Evolutionary conservation across 2,113 vertebrate species (phyloP).

Genomic region (Pitta sordida): DNA sequence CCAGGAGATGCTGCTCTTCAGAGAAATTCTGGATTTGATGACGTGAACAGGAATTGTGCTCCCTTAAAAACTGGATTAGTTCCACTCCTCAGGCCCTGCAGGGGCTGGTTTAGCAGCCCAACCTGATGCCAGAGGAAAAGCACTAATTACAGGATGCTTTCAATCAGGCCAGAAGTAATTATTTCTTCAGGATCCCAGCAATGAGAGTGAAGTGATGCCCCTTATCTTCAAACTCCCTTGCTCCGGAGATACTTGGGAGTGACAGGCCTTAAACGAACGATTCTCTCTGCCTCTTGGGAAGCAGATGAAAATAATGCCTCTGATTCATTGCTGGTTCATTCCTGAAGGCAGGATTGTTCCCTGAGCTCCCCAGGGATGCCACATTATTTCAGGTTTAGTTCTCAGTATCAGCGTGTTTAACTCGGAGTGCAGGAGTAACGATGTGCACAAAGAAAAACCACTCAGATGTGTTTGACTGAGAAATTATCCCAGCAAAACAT

Average conservation of each 20-base stretch:
- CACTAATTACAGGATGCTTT: background rate
- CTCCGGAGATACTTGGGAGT: too few species aligned
- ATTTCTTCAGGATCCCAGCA: background rate
- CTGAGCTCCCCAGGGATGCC: background rate
- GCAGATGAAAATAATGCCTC: background rate
- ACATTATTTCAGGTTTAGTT: background rate
- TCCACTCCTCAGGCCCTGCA: background rate
- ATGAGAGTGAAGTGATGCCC: background rate
- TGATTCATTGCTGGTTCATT: background rate
- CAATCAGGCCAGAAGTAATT: background rate
- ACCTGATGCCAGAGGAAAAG: background rate
- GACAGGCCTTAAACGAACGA: background rate
- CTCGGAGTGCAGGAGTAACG: too few species aligned
- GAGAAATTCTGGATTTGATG: background rate
- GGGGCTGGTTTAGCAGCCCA: background rate
- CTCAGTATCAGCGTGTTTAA: background rate
- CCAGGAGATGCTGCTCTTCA: slow-evolving; percentile 1
- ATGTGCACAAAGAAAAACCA: background rate
- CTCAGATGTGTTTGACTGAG: slow-evolving; percentile 5
- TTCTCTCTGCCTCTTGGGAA: background rate
- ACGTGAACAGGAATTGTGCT: background rate
- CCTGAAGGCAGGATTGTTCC: background rate
- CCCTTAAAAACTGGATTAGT: background rate
- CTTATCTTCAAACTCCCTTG: background rate
- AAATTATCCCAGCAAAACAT: slow-evolving; percentile 14